Base-by-base conservation (phyloP, 2,113 vertebrate genomes). In the Chaetorhynchus papuensis region DNA sequence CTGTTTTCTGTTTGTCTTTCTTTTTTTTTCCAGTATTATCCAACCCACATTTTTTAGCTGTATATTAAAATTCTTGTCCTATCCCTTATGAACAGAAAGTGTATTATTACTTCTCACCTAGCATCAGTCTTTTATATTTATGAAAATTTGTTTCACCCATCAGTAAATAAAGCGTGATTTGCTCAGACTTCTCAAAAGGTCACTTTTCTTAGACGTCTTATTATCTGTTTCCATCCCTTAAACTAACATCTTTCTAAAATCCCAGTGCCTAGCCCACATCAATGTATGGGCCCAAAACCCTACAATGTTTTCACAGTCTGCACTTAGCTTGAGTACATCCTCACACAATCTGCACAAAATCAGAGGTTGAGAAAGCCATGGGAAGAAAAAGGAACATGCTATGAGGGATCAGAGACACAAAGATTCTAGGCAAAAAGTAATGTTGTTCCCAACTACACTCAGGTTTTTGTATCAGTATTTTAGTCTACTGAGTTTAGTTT, bases 311-410 rank as follows among this genome's bases (percentile, higher is more conserved):
- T 82, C 61, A 49, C 11, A 78, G 31, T 23, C 37, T 77, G 37
- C 49, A 45, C 30, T 76, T 52, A 52, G 23, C 15, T 42, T 3
- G 0, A 68, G 8, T 21, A 56, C 18, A 69, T 60, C 41, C 41
- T 91, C 41, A 59, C 13, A 42, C 5, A 85, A 68, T 31, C 59
- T n/a, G 66, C 42, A 74, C 26, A 77, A 92, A 80, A 86, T 22
- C 9, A 69, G n/a, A 72, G 22, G 24, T 0, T 14, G 4, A 90
- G 18, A 93, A 90, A 83, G 17, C 20, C 13, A 1, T 6, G 4
- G 31, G 1, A 2, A 3, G 14, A 27, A 83, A 68, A 71, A 35
- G 3, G 2, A 74, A 15, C 4, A 41, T 2, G 3, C 18, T 22
- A 45, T 4, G 1, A 20, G 31, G 74, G 10, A 84, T 27, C 35